Evolutionary conservation across 64 coral and sea anemone species (phyloP).

Genomic region (Pocillopora verrucosa): DNA sequence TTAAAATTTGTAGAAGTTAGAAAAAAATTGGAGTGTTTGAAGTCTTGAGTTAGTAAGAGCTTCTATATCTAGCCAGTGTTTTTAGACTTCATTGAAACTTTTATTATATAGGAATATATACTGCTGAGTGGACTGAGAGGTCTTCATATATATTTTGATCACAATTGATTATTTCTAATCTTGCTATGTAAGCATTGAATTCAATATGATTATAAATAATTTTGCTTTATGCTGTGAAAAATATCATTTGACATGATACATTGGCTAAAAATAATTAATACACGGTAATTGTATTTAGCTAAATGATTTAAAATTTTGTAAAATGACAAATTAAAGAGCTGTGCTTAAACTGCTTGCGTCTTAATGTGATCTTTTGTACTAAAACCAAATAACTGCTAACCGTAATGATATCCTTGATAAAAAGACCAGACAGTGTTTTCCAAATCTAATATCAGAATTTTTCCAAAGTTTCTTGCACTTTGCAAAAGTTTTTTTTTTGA

Average conservation of each 20-base stretch:
- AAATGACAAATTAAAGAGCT: slow-evolving; percentile 22
- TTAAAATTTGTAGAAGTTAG: too few relatives aligned
- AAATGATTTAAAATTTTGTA: slow-evolving; percentile 13
- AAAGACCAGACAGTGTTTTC: too few relatives aligned
- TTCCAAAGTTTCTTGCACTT: too few relatives aligned
- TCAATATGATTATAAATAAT: not conserved
- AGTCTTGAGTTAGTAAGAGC: too few relatives aligned
- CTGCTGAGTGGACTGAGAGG: too few relatives aligned
- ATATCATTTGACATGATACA: not conserved
- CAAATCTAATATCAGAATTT: too few relatives aligned
- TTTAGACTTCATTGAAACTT: too few relatives aligned
- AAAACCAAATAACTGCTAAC: not conserved
- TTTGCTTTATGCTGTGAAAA: not conserved
- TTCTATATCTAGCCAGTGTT: too few relatives aligned
- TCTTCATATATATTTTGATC: not conserved
- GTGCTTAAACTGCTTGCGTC: not conserved
- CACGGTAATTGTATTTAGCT: not conserved
- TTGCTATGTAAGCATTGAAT: not conserved
- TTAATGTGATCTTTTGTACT: not conserved
- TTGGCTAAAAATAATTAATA: not conserved
- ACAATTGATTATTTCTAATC: not conserved
- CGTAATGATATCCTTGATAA: too few relatives aligned
- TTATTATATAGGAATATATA: not conserved
- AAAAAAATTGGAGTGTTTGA: too few relatives aligned
- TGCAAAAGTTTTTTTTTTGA: too few relatives aligned